phyloP scores from a whole-genome alignment of 2,113 vertebrate genomes.

The Loxodonta africana region DNA sequence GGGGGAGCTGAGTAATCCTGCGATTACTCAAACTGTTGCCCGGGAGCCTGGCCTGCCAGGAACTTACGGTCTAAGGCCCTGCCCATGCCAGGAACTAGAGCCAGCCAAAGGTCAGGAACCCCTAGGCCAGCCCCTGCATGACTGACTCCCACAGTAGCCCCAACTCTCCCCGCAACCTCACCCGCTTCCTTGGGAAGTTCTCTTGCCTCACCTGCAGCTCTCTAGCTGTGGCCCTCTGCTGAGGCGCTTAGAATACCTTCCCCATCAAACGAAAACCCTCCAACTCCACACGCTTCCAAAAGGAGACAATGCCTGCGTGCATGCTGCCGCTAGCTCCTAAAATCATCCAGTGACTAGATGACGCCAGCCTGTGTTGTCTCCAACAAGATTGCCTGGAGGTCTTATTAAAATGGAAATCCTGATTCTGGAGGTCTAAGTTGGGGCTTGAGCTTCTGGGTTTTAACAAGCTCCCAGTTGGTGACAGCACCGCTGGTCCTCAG shows the following conservation, averaged over 20 bases:
- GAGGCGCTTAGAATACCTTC: neutral
- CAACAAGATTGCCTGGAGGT: neutral
- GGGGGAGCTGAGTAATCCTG: constrained; percentile 83
- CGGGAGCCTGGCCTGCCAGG: constrained; percentile 80
- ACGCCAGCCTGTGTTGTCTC: neutral
- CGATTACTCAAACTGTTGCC: constrained; percentile 83
- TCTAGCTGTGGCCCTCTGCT: neutral
- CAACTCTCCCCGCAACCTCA: neutral
- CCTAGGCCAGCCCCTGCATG: neutral
- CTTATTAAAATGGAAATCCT: neutral
- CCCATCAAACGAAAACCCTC: neutral
- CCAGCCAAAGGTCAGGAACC: constrained; percentile 77
- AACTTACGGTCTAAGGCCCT: constrained; percentile 73
- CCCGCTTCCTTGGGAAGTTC: neutral
- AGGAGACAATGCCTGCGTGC: neutral
- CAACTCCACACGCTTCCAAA: neutral
- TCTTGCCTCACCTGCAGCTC: too few relatives aligned
- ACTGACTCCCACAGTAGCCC: neutral
- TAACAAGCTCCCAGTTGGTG: neutral
- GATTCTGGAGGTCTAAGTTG: neutral
- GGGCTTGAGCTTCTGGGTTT: neutral
- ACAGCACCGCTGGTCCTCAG: neutral
- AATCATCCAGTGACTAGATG: neutral
- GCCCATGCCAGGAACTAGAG: constrained; percentile 82
- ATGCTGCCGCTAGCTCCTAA: rapidly evolving